Evolutionary conservation across 1,140 invertebrate genomes (phyloP), one percentile per base, ranked within the genome.

Genomic region (Ooceraea biroi): DNA sequence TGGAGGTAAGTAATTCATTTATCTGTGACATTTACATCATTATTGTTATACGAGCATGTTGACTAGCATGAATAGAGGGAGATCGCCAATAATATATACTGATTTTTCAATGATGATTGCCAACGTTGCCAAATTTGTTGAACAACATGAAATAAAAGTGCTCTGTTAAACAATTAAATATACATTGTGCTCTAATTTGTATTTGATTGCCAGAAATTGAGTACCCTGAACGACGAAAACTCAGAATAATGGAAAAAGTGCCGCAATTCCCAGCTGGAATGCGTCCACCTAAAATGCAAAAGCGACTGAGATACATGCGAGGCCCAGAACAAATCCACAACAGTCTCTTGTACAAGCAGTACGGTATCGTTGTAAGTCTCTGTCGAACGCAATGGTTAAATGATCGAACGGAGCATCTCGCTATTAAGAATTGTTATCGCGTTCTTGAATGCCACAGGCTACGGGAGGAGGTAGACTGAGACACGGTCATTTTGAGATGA

Each of bases 261-360:
- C 98, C 98, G 14, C 94, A 94, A 52, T 96, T 96, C 92, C 96
- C 96, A 57, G 83, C 95, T 1, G 95, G 94, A 61, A 88, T 97
- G 3, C 96, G 95, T 90, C 95, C 97, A 22, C 97, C 97, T 12
- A 98, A 98, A 94, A 98, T 98, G 97, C 96, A 96, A 83, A 98
- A 98, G 91, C 95, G 95, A 61, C 93, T 98, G 0, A 95, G 95
- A 36, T 96, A 97, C 36, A 98, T 99, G 96, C 95, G 98, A 92
- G 99, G 99, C 0, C 98, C 98, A 8, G 99, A 99, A 94, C 52
- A 91, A 25, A 90, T 98, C 61, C 98, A 99, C 87, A 99, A 98
- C 91, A 95, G 95, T 61, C 94, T 99, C 3, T 95, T 98, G 68
- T 97, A 99, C 90, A 97, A 97, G 89, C 98, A 99, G 89, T 99